phyloP scores from a whole-genome alignment of 2,797 vertebrate genomes.

The Lagodon rhomboides region DNA sequence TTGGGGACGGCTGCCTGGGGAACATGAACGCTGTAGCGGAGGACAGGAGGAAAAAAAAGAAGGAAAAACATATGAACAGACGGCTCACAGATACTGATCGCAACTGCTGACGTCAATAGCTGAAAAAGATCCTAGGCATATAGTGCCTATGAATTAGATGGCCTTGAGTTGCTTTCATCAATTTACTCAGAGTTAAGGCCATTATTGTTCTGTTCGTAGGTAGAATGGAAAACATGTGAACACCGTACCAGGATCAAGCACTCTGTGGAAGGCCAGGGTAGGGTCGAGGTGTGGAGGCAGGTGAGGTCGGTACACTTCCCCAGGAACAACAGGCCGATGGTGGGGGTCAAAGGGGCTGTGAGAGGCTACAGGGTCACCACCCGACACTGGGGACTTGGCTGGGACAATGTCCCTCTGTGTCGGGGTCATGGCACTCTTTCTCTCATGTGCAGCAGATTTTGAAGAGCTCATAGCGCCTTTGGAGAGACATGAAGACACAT shows the following conservation, averaged over 20 bases:
- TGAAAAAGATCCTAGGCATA: slow-evolving; percentile 51
- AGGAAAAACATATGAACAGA: slow-evolving; percentile 63
- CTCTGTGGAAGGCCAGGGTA: slow-evolving; percentile 92
- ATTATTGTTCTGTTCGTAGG: slow-evolving; percentile 26
- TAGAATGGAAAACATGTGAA: slow-evolving; percentile 28
- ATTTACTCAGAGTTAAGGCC: slow-evolving; percentile 28
- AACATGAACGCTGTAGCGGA: slow-evolving; percentile 92
- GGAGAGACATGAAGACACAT: slow-evolving; percentile 25
- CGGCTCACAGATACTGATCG: slow-evolving; percentile 57
- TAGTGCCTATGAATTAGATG: slow-evolving; percentile 65
- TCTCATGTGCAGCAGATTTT: slow-evolving; percentile 92
- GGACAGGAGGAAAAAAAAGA: slow-evolving; percentile 14
- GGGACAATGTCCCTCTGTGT: slow-evolving; percentile 94
- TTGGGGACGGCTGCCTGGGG: slow-evolving; percentile 95
- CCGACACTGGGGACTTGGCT: slow-evolving; percentile 94
- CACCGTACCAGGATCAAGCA: slow-evolving; percentile 92
- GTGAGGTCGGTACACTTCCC: slow-evolving; percentile 92
- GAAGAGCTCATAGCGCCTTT: slow-evolving; percentile 89
- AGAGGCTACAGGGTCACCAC: slow-evolving; percentile 90
- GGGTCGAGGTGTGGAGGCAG: slow-evolving; percentile 94
- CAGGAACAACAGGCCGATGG: slow-evolving; percentile 88
- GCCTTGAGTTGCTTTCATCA: slow-evolving; percentile 41
- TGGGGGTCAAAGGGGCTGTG: slow-evolving; percentile 97
- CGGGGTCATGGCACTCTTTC: slow-evolving; percentile 94
- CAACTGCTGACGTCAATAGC: slow-evolving; percentile 63